Evolutionary conservation across 2,888 invertebrate genomes (phyloP), one percentile per base, ranked within the genome.

Genomic region (Choreutis nemorana): DNA sequence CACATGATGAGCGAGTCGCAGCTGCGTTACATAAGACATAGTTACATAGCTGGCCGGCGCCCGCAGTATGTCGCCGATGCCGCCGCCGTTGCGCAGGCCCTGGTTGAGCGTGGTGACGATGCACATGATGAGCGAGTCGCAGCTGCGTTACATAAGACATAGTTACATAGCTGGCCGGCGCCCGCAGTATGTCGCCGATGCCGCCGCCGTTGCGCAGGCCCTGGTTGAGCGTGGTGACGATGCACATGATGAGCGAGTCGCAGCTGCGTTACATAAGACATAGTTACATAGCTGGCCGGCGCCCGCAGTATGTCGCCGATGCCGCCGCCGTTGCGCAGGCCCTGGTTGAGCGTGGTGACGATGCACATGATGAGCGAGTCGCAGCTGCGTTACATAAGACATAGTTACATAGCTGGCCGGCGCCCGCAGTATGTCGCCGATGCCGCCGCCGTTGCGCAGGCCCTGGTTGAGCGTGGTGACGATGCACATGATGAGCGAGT

Each of bases 351-450:
- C 8, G 98, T 97, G 20, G 98, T 98, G 18, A 99, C 88, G 56
- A 99, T 98, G 67, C 99, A 99, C 98, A 98, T 98, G 49, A 97
- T 86, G 38, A 99, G 83, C 3, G 98, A 97, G 81, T n/a, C n/a
- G n/a, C n/a, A n/a, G n/a, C n/a, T n/a, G n/a, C n/a, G n/a, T n/a
- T n/a, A n/a, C n/a, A n/a, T n/a, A n/a, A n/a, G n/a, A n/a, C n/a
- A n/a, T n/a, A n/a, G n/a, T 73, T 58, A 97, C 97, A 52, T 86
- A 87, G 67, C 92, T 95, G 37, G 96, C 94, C 0, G 97, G 97
- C 38, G 96, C 93, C 41, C 98, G 82, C 14, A 99, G 83, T 40
- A 99, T 94, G 66, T 99, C 99, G n/a, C 99, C 99, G 50, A 99
- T 99, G 31, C 99, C 99, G 24, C 99, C 99, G 4, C 99, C 99